Evolutionary conservation across 1,140 invertebrate genomes (phyloP).

Genomic region (Phthorimaea operculella): DNA sequence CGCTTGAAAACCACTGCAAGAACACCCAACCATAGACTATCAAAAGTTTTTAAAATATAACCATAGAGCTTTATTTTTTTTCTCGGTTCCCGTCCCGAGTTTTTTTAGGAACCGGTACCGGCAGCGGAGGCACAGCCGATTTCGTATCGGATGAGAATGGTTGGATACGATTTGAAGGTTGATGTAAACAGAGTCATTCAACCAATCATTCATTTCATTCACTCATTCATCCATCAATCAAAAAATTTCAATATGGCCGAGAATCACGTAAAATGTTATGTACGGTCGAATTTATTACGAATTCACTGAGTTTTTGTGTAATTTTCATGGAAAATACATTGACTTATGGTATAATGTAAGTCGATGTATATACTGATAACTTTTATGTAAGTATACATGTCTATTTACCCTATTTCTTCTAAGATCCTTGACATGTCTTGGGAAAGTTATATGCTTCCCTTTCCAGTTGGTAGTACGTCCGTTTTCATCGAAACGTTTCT

Average conservation of each 20-base stretch:
- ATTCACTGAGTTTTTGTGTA: conserved; percentile 40
- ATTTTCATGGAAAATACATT: conserved; percentile 35
- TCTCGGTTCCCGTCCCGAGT: too few species aligned
- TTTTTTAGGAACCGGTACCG: too few species aligned
- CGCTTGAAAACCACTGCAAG: too few species aligned
- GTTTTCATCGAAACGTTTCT: conserved; percentile 11
- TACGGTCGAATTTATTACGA: conserved; percentile 33
- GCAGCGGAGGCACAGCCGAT: too few species aligned
- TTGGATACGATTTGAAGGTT: too few species aligned
- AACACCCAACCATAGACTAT: too few species aligned
- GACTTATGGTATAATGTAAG: conserved; percentile 58
- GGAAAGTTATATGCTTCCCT: conserved; percentile 29
- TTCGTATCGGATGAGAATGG: too few species aligned
- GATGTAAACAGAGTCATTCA: too few species aligned
- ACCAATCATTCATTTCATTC: not conserved
- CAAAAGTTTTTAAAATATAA: too few species aligned
- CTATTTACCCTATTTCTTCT: conserved; percentile 19
- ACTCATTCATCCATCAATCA: conserved; percentile 7
- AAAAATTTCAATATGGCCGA: conserved; percentile 18
- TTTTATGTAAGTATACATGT: conserved; percentile 44
- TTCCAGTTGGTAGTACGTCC: conserved; percentile 22
- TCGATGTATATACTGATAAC: conserved; percentile 47
- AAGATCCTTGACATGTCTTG: conserved; percentile 47
- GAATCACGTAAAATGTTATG: conserved; percentile 14
- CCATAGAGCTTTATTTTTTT: too few species aligned